Base-by-base conservation (phyloP, 1,140 invertebrate species). In the Cotesia typhae region DNA sequence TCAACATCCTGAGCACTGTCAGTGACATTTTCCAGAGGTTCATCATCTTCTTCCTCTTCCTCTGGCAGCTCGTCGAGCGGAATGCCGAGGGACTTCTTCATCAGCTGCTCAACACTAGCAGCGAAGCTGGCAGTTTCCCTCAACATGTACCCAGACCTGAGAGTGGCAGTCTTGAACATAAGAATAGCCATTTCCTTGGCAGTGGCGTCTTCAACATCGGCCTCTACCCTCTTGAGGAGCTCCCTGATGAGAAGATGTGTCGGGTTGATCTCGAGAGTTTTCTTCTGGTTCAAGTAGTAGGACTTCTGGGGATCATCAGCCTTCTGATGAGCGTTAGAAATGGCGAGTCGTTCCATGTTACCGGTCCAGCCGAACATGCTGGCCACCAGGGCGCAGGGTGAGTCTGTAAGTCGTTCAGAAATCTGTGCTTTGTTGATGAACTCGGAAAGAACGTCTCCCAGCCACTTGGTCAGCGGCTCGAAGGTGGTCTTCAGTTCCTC, bases 281-380 rank as follows among this genome's bases (percentile, higher is more conserved):
- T 99, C 90, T 98, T 99, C 86, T 99, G 97, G 76, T 92, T 94
- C 9, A 98, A 88, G 82, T 99, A 99, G 86, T 97, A 98, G 69
- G 87, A 91, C 81, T 94, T 92, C 77, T 96, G 94, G 9, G 95
- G 91, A 89, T 99, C 98, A 81, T 98, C 93, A 3, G 94, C 87
- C 87, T 99, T 99, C 80, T 98, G 96, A 87, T 99, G 98, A 17
- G 98, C 97, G 85, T 99, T 98, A 9, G 96, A 96, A 75, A 96
- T 89, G 67, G 97, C 97, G 63, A 99, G 90, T 67, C 98, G 90
- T 87, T 99, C 98, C 98, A 99, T 99, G 84, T 99, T 99, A 71
- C 97, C 98, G 77, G 97, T 98, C 97, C 96, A 98, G 68, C 97
- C 97, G 85, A 97, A 99, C 88, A 96, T 94, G 72, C 94, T 94